Base-by-base conservation (phyloP, 1,140 invertebrate species). In the Drosophila gunungcola region DNA sequence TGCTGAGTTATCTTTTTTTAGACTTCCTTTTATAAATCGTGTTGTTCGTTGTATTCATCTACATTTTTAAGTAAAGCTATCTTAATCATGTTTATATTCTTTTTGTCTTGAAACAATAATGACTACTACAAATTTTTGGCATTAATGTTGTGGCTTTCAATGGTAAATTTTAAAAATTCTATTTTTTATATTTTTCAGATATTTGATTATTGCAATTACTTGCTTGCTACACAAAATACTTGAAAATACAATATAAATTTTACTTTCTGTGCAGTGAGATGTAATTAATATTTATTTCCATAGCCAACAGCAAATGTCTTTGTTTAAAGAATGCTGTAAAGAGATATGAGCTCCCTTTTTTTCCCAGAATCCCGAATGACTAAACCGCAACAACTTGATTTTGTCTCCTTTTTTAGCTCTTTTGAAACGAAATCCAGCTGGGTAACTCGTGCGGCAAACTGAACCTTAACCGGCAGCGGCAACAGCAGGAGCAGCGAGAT, bases 401-500 rank as follows among this genome's bases (percentile, higher is more conserved):
- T 52, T 51, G 32, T 49, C 16, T 21, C 46, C 39, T 12, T 69
- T 82, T 82, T 41, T 55, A 84, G 75, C 39, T 36, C 65, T 41
- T 36, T 25, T 41, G 27, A 32, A 52, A 60, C 46, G 45, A 53
- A 55, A 53, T 61, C 41, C 79, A 78, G 48, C 82, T 79, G 82
- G 78, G 83, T 88, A 88, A 75, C 45, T 67, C 56, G 61, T 85
- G 78, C 67, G 75, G 54, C 80, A 88, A 80, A 69, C 85, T 88
- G 65, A 88, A 84, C 79, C 62, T 34, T 32, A 76, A 80, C 68
- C 60, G 76, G 68, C 79, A 61, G 41, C 60, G 60, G 49, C 70
- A 86, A n/a, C 51, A 72, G 53, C 53, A 74, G 56, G 67, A 42
- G 41, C 73, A 60, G 32, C 73, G 63, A 53, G 73, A 65, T 32